Evolutionary conservation across 2,888 invertebrate species (phyloP), one percentile per base, ranked within the genome.

Genomic region (Drosophila neutralis): DNA sequence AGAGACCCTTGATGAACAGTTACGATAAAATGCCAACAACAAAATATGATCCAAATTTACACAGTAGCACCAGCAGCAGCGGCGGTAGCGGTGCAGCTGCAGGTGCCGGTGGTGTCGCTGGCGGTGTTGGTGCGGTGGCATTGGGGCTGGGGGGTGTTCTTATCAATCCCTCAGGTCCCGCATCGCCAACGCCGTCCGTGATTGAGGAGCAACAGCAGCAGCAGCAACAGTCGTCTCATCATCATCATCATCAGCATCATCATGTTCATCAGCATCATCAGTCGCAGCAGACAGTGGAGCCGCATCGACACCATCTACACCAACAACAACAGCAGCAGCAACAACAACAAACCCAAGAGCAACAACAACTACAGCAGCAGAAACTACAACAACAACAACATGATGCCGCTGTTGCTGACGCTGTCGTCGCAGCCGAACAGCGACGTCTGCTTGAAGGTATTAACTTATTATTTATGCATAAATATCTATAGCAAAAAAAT

Each of bases 361-460:
- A 80, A n/a, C 90, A 82, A 38, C 87, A 83, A 36, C 87, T 83
- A 33, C 90, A 82, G 10, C 54, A 38, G 21, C 84, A 77, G n/a
- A 83, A 84, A 56, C 87, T 87, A 64, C 88, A 84, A 56, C 84
- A 79, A 67, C 79, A 76, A 74, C 80, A 82, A 78, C 81, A 83
- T 57, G 73, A 82, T 69, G 84, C 84, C 78, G 85, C 88, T 87
- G 89, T 85, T 80, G 89, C 86, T 71, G 91, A 90, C 77, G 89
- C 89, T 76, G 88, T 83, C 70, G 89, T 87, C 73, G 90, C 86
- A 83, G 91, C 92, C 78, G 93, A 92, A 91, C 93, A 93, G 87
- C 93, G 93, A 80, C 93, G 92, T 80, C 85, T 92, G 89, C 92
- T 93, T 91, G 93, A 93, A 93, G 93, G 93, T 93, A 93, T 92